Percentiles rank a stretch among this genome's conserved stretches.
Evolutionary conservation across 2,113 vertebrate genomes (phyloP).

Genomic region (Prionailurus bengalensis): DNA sequence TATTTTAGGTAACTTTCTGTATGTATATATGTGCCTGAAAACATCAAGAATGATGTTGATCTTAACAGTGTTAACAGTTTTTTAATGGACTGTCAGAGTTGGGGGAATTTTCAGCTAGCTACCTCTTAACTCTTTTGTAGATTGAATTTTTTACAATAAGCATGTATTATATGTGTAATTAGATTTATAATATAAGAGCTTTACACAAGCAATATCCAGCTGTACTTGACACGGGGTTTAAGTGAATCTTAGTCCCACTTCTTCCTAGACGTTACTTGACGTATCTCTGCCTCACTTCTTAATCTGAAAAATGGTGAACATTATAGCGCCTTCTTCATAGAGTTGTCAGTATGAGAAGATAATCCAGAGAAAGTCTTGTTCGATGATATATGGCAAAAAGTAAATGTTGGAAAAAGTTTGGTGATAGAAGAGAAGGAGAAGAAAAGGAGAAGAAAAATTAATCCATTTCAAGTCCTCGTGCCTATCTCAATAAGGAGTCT

Average conservation of each 20-base stretch:
- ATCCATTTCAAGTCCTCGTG: slow-evolving; percentile 37
- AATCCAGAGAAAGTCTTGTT: not conserved
- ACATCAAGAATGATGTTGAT: not conserved
- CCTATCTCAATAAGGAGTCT: slow-evolving; percentile 17
- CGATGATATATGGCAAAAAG: not conserved
- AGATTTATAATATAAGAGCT: slow-evolving; percentile 44
- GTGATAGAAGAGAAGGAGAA: not conserved
- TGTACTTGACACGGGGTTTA: not conserved
- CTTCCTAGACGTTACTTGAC: not conserved
- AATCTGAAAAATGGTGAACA: slow-evolving; percentile 30
- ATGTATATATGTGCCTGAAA: not conserved
- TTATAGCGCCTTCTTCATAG: not conserved
- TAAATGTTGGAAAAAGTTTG: not conserved
- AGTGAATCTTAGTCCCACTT: not conserved
- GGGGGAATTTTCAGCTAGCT: not conserved
- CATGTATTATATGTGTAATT: not conserved
- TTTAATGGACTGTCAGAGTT: not conserved
- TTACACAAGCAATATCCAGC: not conserved
- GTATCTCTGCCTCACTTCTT: slow-evolving; percentile 5
- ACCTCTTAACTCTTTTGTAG: not conserved
- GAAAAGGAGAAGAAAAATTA: not conserved
- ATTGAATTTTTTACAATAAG: not conserved
- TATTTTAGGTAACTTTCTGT: not conserved
- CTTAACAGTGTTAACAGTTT: not conserved
- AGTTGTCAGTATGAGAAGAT: not conserved